Percentiles rank a stretch among this genome's conserved stretches.
These are phyloP conservation scores for Adelosebastes latens DNA, from an alignment of 2,797 vertebrate species.

Conservation along the genomic window DNA sequence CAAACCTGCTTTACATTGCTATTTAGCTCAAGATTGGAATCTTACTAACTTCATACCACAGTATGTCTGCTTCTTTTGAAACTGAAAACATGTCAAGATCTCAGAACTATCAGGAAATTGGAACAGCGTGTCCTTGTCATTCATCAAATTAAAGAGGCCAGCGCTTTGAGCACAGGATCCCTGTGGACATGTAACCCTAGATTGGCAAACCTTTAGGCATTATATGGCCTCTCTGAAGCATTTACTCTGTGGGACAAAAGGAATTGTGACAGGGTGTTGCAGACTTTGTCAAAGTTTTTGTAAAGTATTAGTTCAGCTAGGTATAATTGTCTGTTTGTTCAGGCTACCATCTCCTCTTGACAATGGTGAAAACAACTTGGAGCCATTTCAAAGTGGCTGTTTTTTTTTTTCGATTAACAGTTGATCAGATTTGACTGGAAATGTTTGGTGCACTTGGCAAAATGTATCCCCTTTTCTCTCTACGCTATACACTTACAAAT, in stretches of 20 bases:
- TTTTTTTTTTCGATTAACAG: background rate
- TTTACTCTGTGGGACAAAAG: conserved; percentile 13
- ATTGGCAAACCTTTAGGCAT: conserved; percentile 35
- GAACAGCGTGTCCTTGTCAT: conserved; percentile 51
- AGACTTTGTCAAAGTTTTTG: conserved; percentile 18
- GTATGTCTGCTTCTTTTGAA: background rate
- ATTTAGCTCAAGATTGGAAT: background rate
- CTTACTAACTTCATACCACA: background rate
- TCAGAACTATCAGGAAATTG: conserved; percentile 34
- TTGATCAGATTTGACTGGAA: background rate
- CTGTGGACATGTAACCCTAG: conserved; percentile 46
- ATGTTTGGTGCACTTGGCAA: conserved; percentile 11
- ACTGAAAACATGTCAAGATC: conserved; percentile 16
- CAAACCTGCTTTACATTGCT: background rate
- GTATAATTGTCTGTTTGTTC: background rate
- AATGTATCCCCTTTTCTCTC: conserved; percentile 32
- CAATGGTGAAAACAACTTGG: background rate
- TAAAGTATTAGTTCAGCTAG: background rate
- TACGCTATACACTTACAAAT: conserved; percentile 33
- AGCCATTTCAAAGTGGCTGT: background rate
- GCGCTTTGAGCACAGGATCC: conserved; percentile 22
- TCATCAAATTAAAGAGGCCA: conserved; percentile 41
- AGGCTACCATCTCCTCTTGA: background rate
- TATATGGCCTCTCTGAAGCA: conserved; percentile 13
- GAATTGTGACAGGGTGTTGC: background rate